Percentiles rank a stretch among this genome's conserved stretches.
Evolutionary conservation across 1,140 invertebrate genomes (phyloP).

Genomic region (Conus betulinus): DNA sequence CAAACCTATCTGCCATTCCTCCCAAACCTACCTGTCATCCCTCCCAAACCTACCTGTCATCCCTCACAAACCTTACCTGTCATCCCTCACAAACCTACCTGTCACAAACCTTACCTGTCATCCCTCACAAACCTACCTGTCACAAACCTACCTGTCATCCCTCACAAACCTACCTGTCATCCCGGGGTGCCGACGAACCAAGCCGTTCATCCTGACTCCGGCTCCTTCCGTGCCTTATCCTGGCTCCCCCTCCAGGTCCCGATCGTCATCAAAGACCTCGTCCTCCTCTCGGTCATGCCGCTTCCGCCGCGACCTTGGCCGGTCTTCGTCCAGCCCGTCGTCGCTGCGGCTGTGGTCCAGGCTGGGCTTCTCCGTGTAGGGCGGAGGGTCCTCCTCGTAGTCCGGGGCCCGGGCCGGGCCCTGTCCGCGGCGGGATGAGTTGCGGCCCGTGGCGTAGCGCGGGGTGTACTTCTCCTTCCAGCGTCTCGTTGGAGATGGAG

Average conservation of each 20-base stretch:
- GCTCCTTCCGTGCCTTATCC: not conserved
- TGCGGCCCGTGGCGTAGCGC: constrained; percentile 5
- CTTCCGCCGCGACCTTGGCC: constrained; percentile 21
- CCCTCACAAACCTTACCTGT: too few species aligned
- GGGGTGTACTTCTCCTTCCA: constrained; percentile 16
- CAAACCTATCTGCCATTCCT: too few species aligned
- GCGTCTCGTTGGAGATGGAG: constrained; percentile 16
- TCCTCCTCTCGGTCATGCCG: not conserved
- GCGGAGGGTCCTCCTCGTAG: constrained; percentile 16
- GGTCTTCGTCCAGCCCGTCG: not conserved
- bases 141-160: too few species aligned
- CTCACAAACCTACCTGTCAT: not conserved
- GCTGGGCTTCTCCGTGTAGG: constrained; percentile 23
- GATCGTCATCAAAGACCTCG: not conserved
- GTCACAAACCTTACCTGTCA: too few species aligned
- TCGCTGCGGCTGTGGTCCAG: constrained; percentile 31
- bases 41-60: too few species aligned
- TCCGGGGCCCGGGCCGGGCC: not conserved
- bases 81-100: too few species aligned
- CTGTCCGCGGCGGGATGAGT: constrained; percentile 9
- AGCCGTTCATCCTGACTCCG: constrained; percentile 13
- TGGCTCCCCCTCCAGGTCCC: not conserved
- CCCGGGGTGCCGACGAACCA: not conserved
- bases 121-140: too few species aligned
- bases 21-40: too few species aligned